Conservation (phyloP, 2,888 invertebrate genomes). For the Euzophera pinguis region DNA sequence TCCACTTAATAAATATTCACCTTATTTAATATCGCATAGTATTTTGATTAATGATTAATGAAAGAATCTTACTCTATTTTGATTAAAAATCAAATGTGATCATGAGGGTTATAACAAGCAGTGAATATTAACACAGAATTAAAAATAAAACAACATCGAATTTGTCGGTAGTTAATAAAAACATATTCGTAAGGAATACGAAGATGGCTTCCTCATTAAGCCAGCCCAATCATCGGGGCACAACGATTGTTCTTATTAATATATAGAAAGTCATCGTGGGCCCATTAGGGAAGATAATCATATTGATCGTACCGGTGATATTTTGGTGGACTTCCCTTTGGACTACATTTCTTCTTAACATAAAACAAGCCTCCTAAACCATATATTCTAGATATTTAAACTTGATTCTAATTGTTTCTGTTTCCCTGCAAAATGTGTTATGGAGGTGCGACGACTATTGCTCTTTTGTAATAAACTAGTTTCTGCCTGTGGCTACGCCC, state of each 20-base stretch:
- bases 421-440: too few species aligned
- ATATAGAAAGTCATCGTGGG: constrained; percentile 77
- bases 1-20: too few species aligned
- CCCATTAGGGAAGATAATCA: constrained; percentile 72
- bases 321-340: constrained; percentile 26
- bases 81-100: neutral
- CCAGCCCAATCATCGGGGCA: constrained; percentile 61
- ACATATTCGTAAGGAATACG: constrained; percentile 52
- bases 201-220: constrained; percentile 73
- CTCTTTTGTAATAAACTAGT: too few species aligned
- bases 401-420: too few species aligned
- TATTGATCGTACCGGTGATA: constrained; percentile 67
- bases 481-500: too few species aligned
- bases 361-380: too few species aligned
- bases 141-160: constrained; percentile 43
- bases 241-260: constrained; percentile 72
- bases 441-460: too few species aligned
- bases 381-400: too few species aligned
- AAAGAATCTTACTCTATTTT: neutral
- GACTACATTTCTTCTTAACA: too few species aligned
- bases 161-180: constrained; percentile 37
- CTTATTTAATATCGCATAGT: too few species aligned
- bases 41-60: neutral
- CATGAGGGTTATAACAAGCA: constrained; percentile 2
- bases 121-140: constrained; percentile 35